Percentiles rank a stretch among this genome's conserved stretches.
Evolutionary conservation across 30 jellyfish, hydroid and myxozoan genomes (phyloP).

Genomic region (Aurelia sp.): DNA sequence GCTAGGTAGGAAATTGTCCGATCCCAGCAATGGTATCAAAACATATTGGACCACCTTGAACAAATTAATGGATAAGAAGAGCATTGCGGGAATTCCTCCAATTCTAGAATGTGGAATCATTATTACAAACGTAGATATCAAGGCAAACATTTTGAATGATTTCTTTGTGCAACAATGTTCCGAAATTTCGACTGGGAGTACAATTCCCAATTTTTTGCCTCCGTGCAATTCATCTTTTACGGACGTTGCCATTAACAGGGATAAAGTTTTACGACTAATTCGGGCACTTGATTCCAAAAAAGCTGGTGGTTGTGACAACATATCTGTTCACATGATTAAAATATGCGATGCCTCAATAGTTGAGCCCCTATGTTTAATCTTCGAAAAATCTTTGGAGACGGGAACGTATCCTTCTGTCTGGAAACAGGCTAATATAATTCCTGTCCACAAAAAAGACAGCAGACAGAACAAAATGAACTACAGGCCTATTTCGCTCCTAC

Average conservation of each 20-base stretch:
- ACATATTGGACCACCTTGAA: constrained; percentile 20
- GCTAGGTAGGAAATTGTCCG: constrained; percentile 13
- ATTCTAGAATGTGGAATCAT: constrained; percentile 28
- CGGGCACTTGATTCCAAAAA: constrained; percentile 44
- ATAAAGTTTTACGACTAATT: constrained; percentile 12
- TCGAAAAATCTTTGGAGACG: constrained; percentile 15
- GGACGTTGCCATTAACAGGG: constrained; percentile 15
- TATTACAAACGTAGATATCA: constrained; percentile 29
- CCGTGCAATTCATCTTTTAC: constrained; percentile 8
- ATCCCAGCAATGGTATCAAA: constrained; percentile 19
- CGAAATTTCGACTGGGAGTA: constrained; percentile 25
- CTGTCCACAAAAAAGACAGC: constrained; percentile 61
- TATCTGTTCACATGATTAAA: constrained; percentile 57
- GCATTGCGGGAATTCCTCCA: constrained; percentile 38
- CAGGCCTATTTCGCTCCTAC: constrained; percentile 14
- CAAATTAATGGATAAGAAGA: constrained; percentile 6
- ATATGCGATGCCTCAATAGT: constrained; percentile 5
- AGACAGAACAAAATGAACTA: constrained; percentile 14
- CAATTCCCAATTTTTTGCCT: constrained; percentile 14
- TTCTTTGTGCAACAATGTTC: constrained; percentile 55
- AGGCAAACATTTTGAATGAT: constrained; percentile 39
- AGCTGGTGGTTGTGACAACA: constrained; percentile 63
- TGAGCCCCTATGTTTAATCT: constrained; percentile 38
- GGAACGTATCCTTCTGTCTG: constrained; percentile 38
- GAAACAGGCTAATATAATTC: constrained; percentile 60